phyloP scores from a whole-genome alignment of 2,113 vertebrate species.

The Psophia crepitans region DNA sequence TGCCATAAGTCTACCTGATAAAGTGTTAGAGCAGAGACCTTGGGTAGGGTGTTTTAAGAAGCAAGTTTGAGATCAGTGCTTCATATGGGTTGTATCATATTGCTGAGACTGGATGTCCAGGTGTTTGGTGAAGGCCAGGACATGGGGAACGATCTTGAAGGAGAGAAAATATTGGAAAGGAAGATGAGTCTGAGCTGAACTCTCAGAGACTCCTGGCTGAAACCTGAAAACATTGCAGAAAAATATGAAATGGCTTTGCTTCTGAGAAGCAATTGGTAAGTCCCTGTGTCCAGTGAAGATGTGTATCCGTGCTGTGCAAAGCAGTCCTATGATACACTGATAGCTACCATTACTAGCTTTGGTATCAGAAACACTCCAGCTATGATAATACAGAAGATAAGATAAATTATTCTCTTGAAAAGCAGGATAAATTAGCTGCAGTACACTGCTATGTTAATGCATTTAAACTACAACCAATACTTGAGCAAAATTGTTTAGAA shows the following conservation, averaged over 20 bases:
- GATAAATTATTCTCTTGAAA: background rate
- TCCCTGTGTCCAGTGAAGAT: background rate
- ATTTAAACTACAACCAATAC: background rate
- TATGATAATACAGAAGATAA: background rate
- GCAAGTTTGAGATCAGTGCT: background rate
- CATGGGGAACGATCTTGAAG: rapidly evolving
- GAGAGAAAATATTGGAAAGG: background rate
- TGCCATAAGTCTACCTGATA: background rate
- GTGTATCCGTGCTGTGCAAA: background rate
- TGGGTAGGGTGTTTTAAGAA: background rate
- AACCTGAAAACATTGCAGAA: background rate
- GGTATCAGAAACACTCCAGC: background rate
- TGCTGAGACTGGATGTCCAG: background rate
- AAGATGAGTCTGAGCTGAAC: background rate
- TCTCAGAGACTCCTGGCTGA: background rate
- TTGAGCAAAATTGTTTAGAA: background rate
- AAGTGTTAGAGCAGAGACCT: background rate
- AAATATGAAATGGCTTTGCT: background rate
- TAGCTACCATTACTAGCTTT: background rate
- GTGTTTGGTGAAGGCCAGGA: background rate
- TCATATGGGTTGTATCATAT: background rate
- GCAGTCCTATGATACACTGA: background rate
- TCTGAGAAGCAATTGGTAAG: background rate
- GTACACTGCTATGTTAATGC: background rate
- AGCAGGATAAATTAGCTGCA: background rate